Conservation (phyloP, 2,888 invertebrate genomes). For the Lithosia quadra region DNA sequence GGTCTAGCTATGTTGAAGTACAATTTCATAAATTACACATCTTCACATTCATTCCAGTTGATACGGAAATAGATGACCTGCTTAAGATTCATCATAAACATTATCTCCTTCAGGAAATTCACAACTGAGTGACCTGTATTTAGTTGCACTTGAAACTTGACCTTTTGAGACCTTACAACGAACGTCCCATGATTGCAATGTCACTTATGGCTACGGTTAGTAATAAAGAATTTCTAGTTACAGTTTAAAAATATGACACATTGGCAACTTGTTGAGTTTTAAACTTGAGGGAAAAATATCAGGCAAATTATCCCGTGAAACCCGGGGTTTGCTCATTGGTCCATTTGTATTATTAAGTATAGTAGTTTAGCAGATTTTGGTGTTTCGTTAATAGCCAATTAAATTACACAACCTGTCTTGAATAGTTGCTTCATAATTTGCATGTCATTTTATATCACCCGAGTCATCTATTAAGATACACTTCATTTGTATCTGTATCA, state of each 20-base stretch:
- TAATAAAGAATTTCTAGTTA: no score
- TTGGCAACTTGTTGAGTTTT: not conserved
- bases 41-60: no score
- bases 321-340: not conserved
- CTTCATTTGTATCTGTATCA: slow-evolving; percentile 5
- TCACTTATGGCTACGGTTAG: not conserved
- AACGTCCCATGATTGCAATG: no score
- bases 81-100: no score
- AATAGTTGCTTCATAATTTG: not conserved
- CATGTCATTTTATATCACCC: slow-evolving; percentile 6
- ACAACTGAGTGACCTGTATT: no score
- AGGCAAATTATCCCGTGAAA: not conserved
- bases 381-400: not conserved
- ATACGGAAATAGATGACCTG: no score
- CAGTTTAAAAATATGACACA: not conserved
- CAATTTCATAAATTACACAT: no score
- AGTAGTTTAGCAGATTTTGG: not conserved
- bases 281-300: not conserved
- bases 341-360: not conserved
- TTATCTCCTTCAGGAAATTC: no score
- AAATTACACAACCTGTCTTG: not conserved
- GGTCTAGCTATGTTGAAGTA: no score
- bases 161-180: no score
- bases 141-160: no score
- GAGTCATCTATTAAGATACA: slow-evolving; percentile 11